Conservation (phyloP, 2,797 vertebrate species). For the Philypnodon macrostomus region DNA sequence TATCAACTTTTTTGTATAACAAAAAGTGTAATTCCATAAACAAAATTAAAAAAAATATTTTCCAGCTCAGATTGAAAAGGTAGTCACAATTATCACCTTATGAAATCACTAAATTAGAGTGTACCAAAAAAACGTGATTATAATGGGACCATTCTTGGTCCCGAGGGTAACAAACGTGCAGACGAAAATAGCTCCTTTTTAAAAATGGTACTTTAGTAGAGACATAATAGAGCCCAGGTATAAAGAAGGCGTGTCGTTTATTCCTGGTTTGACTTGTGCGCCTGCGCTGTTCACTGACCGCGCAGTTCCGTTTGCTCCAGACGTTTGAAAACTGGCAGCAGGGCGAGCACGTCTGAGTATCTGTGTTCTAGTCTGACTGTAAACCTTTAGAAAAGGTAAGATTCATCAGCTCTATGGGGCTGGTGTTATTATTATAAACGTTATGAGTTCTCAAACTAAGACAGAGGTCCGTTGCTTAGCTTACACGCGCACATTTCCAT, state of each 20-base stretch:
- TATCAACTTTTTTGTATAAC: no score
- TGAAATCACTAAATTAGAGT: no score
- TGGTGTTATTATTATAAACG: not conserved
- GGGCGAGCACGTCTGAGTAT: slow-evolving; percentile 24
- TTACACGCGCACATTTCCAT: not conserved
- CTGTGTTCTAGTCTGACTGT: slow-evolving; percentile 25
- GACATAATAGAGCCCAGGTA: no score
- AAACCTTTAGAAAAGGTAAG: slow-evolving; percentile 49
- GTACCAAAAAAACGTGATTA: no score
- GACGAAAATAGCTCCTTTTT: no score
- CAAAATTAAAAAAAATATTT: no score
- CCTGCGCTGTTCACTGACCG: slow-evolving; percentile 70
- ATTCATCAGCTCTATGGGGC: not conserved
- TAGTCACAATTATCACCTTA: no score
- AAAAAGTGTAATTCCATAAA: no score
- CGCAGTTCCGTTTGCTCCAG: slow-evolving; percentile 69
- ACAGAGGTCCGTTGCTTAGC: not conserved
- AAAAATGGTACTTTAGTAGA: no score
- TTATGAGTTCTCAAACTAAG: not conserved
- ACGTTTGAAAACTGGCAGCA: slow-evolving; percentile 74
- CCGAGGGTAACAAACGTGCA: no score
- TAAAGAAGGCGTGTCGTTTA: slow-evolving; percentile 45
- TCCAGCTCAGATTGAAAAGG: no score
- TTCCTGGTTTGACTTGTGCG: slow-evolving; percentile 40
- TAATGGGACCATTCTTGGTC: no score